Percentiles rank a stretch among this genome's conserved stretches.
These are phyloP conservation scores for Oncorhynchus nerka DNA, from an alignment of 2,113 vertebrate species.

Conservation along the genomic window DNA sequence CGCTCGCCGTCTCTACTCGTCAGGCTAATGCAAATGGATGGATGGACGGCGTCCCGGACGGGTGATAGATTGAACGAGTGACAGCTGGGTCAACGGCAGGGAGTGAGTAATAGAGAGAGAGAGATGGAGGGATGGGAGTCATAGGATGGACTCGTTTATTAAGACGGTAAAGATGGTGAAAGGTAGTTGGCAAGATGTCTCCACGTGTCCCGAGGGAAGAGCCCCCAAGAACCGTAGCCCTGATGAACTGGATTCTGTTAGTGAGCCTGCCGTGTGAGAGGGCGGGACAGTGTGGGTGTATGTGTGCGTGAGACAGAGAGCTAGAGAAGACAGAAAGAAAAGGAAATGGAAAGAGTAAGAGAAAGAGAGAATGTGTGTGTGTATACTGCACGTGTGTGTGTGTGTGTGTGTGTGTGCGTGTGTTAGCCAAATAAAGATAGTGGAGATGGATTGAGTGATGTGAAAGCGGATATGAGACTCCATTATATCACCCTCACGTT, in stretches of 20 bases:
- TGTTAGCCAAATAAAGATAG: no score
- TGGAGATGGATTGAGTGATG: slow-evolving; percentile 1
- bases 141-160: background rate
- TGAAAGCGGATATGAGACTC: slow-evolving; percentile 34
- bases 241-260: background rate
- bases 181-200: background rate
- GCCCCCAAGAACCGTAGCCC: background rate
- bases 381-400: background rate
- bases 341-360: slow-evolving; percentile 14
- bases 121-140: slow-evolving; percentile 4
- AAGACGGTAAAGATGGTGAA: background rate
- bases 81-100: background rate
- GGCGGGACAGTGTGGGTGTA: background rate
- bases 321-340: slow-evolving; percentile 6
- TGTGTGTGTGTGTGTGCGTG: background rate
- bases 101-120: background rate
- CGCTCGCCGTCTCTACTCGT: slow-evolving; percentile 51
- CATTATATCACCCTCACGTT: slow-evolving; percentile 7
- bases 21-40: slow-evolving; percentile 41
- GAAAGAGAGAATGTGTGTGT: background rate
- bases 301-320: slow-evolving; percentile 10
- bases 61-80: background rate
- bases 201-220: background rate
- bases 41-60: background rate
- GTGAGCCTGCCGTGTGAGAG: background rate